Conservation (phyloP, 2,113 vertebrate species). For the Furnarius figulus region DNA sequence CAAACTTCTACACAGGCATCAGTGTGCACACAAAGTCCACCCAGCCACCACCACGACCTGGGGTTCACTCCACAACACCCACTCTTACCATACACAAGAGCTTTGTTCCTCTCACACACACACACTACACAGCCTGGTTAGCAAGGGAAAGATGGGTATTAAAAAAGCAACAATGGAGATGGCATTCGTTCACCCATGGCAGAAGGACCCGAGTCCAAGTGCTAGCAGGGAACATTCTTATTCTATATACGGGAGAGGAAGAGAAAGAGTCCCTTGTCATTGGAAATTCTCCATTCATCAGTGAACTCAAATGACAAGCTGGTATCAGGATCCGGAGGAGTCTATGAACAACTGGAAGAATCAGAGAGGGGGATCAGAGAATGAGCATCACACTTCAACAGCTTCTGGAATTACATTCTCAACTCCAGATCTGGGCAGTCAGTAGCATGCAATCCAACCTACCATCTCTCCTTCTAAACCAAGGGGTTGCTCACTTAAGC, state of each 20-base stretch:
- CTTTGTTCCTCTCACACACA: neutral
- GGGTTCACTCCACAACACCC: neutral
- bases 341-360: slow-evolving; percentile 60
- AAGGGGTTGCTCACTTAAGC: neutral
- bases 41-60: neutral
- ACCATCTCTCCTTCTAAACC: neutral
- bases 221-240: slow-evolving; percentile 66
- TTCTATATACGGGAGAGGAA: slow-evolving; percentile 75
- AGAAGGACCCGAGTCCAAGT: slow-evolving; percentile 52
- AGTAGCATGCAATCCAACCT: slow-evolving; percentile 24
- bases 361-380: slow-evolving; percentile 50
- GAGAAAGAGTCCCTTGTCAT: slow-evolving; percentile 65
- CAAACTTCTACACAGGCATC: neutral
- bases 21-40: neutral
- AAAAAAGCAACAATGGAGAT: slow-evolving; percentile 66
- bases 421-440: slow-evolving; percentile 47
- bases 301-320: slow-evolving; percentile 57
- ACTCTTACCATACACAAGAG: neutral
- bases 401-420: slow-evolving; percentile 34
- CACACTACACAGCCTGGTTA: neutral
- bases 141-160: slow-evolving; percentile 32
- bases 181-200: slow-evolving; percentile 63
- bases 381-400: slow-evolving; percentile 41
- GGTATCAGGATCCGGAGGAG: slow-evolving; percentile 35
- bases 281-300: slow-evolving; percentile 58